phyloP scores from a whole-genome alignment of 35 echinoderm and acorn worm genomes.

The Anneissia japonica region DNA sequence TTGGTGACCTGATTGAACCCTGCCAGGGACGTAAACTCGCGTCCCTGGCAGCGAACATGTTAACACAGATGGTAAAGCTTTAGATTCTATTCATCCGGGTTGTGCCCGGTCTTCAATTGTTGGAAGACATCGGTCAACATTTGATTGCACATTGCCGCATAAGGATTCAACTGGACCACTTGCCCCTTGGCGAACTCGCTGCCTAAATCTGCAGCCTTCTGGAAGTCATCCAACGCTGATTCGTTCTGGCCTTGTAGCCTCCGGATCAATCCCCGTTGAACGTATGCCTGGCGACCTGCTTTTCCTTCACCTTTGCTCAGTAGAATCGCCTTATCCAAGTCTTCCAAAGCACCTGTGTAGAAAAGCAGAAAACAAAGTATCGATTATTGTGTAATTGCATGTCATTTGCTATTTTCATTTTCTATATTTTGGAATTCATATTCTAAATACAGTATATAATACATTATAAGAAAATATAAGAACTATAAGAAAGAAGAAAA shows the following conservation, averaged over 20 bases:
- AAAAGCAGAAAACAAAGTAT: no score
- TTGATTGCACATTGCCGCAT: conserved; percentile 97
- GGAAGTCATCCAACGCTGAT: conserved; percentile 67
- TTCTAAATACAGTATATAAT: no score
- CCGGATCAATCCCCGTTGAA: conserved; percentile 69
- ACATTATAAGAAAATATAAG: no score
- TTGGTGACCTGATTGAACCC: no score
- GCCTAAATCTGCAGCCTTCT: conserved; percentile 65
- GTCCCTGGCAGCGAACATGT: no score
- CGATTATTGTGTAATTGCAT: no score
- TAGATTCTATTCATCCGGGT: no score
- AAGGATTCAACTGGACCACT: conserved; percentile 89
- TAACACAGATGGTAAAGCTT: no score
- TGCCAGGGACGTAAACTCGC: no score
- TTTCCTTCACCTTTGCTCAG: conserved; percentile 68
- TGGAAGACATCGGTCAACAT: conserved; percentile 80
- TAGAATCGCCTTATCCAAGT: conserved; percentile 70
- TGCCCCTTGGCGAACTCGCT: conserved; percentile 73
- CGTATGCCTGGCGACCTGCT: conserved; percentile 77
- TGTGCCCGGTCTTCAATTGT: conserved; percentile 49
- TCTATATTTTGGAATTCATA: no score
- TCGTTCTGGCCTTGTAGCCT: conserved; percentile 67
- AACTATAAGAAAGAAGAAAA: no score
- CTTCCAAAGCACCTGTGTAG: conserved; percentile 80
- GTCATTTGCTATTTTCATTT: no score